Evolutionary conservation across 1,140 invertebrate genomes (phyloP), one percentile per base, ranked within the genome.

Genomic region (Neodiprion pinetum): DNA sequence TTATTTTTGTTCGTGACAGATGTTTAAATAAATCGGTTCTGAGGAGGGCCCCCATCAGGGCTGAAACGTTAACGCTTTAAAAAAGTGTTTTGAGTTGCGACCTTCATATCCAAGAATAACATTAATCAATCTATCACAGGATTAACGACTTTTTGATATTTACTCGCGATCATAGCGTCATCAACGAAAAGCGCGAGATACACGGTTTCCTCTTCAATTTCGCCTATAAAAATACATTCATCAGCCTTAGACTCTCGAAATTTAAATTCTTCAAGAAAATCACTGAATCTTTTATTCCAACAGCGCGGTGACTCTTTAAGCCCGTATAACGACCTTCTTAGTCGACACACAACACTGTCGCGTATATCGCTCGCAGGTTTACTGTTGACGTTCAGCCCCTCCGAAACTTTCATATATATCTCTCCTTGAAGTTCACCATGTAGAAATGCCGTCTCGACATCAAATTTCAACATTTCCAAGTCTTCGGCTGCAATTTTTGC

Each of bases 261-360:
- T 0, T 72, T 72, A 8, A 77, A 9, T 3, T 77, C 68, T 12
- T 71, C 23, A 10, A 76, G 72, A 3, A 74, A 47, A 21, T 67
- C 47, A 66, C 66, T 71, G 74, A 86, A 85, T 69, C 79, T 81
- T 61, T 0, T 61, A 17, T 83, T 83, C 80, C 80, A 82, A 69
- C 82, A 82, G 17, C 80, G 40, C 0, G 80, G 78, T 68, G 87
- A 75, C 69, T 86, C 82, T 72, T 85, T 84, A 10, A 88, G 70
- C 0, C 85, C 84, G 78, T 86, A 85, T 11, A 86, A n/a, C 17
- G 78, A 79, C 75, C 81, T 85, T 17, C 77, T 77, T 86, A 73
- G 47, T 79, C 78, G 78, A 84, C 86, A 80, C 71, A 5, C 74
- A 47, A 12, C 17, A 21, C 17, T 21, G 17, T 21, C 77, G 77